phyloP scores from a whole-genome alignment of 2,888 invertebrate genomes.

The Nomada ferruginata region DNA sequence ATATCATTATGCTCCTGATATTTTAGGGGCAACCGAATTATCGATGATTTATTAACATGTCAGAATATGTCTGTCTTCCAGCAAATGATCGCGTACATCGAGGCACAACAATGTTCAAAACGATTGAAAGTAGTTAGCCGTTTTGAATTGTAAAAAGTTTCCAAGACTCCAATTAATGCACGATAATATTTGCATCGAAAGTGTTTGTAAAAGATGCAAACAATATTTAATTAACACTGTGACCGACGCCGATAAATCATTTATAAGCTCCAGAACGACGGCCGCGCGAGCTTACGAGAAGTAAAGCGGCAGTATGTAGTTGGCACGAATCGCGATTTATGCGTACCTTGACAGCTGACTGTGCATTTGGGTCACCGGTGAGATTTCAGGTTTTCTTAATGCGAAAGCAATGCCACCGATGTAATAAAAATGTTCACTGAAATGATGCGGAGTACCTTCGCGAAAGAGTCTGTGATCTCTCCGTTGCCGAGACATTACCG shows the following conservation, averaged over 20 bases:
- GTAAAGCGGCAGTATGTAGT: conserved; percentile 12
- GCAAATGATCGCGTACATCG: too few relatives aligned
- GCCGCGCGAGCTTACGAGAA: conserved; percentile 22
- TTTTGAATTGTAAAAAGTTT: too few relatives aligned
- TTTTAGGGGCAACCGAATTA: conserved; percentile 47
- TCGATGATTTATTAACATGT: neutral
- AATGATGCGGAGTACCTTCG: conserved; percentile 71
- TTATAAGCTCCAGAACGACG: conserved; percentile 1
- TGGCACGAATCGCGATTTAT: conserved; percentile 54
- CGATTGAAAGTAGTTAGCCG: too few relatives aligned
- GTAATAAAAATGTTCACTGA: conserved; percentile 72
- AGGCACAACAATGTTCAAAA: too few relatives aligned
- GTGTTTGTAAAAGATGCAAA: neutral
- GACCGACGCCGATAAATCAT: conserved; percentile 20
- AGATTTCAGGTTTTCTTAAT: conserved; percentile 63
- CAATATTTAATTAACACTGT: neutral
- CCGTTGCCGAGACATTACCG: conserved; percentile 64
- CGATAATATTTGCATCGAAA: too few relatives aligned
- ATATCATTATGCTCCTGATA: conserved; percentile 75
- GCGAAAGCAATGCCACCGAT: conserved; percentile 68
- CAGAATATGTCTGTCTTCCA: too few relatives aligned
- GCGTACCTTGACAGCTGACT: conserved; percentile 71
- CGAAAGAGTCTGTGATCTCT: conserved; percentile 45
- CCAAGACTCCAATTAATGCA: too few relatives aligned
- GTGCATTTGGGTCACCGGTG: conserved; percentile 74